Percentiles rank a stretch among this genome's conserved stretches.
Conservation (phyloP, 2,888 invertebrate species). For the Rotaria sp. region DNA sequence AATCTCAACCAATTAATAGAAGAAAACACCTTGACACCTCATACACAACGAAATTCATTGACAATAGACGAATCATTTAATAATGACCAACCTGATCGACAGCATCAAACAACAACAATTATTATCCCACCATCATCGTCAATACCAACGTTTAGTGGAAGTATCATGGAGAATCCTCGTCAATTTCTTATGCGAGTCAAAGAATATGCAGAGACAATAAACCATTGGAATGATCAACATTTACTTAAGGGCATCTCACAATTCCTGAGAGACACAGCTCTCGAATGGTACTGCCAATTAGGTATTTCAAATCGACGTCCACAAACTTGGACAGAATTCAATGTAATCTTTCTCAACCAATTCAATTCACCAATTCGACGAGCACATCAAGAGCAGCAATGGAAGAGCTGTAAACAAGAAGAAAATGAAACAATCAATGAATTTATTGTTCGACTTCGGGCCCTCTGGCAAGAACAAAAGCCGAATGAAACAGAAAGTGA, state of each 20-base stretch:
- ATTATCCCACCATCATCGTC: neutral
- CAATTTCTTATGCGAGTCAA: too few species aligned
- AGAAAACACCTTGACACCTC: too few species aligned
- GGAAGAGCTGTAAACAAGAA: too few species aligned
- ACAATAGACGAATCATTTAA: neutral
- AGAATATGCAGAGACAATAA: neutral
- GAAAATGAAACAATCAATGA: too few species aligned
- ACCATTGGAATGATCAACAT: neutral
- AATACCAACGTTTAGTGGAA: too few species aligned
- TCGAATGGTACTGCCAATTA: neutral
- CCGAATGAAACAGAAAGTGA: neutral
- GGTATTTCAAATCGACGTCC: neutral
- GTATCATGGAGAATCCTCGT: too few species aligned
- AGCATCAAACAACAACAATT: neutral
- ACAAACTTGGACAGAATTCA: neutral
- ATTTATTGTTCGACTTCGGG: too few species aligned
- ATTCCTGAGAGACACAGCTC: neutral
- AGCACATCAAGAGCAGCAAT: too few species aligned
- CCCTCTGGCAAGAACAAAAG: too few species aligned
- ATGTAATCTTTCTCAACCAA: neutral
- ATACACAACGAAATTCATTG: neutral
- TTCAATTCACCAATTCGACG: too few species aligned
- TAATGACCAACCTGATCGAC: neutral
- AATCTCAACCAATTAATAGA: too few species aligned
- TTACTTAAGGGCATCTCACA: neutral